Base-by-base conservation (phyloP, 2,888 invertebrate species). In the Metalampra italica region DNA sequence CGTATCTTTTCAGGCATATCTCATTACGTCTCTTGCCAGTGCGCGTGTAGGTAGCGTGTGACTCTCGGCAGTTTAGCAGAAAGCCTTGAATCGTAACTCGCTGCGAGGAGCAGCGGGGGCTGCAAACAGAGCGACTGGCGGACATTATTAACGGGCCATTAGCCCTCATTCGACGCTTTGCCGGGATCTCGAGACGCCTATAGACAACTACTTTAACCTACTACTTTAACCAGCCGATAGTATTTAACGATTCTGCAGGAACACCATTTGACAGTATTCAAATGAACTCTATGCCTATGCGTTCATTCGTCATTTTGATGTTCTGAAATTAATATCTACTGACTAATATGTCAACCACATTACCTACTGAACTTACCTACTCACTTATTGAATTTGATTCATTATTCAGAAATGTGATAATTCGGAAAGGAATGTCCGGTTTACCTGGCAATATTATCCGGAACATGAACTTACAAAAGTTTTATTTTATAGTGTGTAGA, bases 71-170 rank as follows among this genome's bases (percentile, higher is more conserved):
- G 75, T 76, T 77, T 73, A 80, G 65, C 66, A 72, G 77, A 78
- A 73, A 75, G 71, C 74, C 68, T 68, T 66, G 64, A 69, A 68
- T 74, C 80, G 78, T 82, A 79, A 82, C 71, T 85, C 78, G 73
- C 71, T 68, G 67, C 70, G 68, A n/a, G n/a, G n/a, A n/a, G n/a
- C n/a, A n/a, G 67, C 64, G 71, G 67, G 42, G 60, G 59, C 59
- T 58, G 60, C 61, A 61, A 56, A 60, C 56, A 59, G 62, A 62
- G 46, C 56, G 58, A 78, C 78, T 77, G 78, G 73, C 71, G 73
- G 64, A 74, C 78, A 77, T 84, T 85, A 84, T 81, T 78, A 83
- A 82, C 83, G 80, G 75, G 56, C 80, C 83, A 85, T 84, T 84
- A 84, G 81, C 72, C 75, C 69, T 72, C 75, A 70, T 78, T 80